A percentile compares a stretch with the other conserved stretches of the same genome.
phyloP scores from a whole-genome alignment of 1,140 invertebrate species.

The Drosophila quadrilineata region DNA sequence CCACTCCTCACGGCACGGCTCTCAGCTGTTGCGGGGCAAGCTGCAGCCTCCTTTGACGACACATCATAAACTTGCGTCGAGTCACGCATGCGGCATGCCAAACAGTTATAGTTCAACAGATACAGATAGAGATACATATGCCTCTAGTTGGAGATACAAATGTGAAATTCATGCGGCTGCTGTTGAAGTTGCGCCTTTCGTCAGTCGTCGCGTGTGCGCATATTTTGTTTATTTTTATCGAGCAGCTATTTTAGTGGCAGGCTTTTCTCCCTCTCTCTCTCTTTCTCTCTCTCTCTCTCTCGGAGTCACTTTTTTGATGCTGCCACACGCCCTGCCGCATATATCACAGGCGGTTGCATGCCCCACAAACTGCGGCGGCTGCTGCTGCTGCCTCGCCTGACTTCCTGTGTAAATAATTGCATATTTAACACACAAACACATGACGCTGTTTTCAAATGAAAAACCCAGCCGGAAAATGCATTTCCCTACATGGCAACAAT shows the following conservation, averaged over 20 bases:
- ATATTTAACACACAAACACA: slow-evolving; percentile 40
- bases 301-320: slow-evolving; percentile 35
- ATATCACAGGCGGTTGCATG: slow-evolving; percentile 13
- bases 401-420: slow-evolving; percentile 71
- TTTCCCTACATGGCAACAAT: too few species aligned
- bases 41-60: too few species aligned
- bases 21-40: too few species aligned
- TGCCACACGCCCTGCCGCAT: slow-evolving; percentile 39
- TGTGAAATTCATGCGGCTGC: background rate
- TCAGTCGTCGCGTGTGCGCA: slow-evolving; percentile 47
- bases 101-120: too few species aligned
- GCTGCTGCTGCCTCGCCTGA: slow-evolving; percentile 31
- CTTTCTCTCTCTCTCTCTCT: too few species aligned
- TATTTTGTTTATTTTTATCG: slow-evolving; percentile 67
- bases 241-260: slow-evolving; percentile 60
- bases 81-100: too few species aligned
- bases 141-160: too few species aligned
- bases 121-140: too few species aligned
- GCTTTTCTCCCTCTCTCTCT: slow-evolving; percentile 50
- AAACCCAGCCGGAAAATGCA: background rate
- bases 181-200: slow-evolving; percentile 42
- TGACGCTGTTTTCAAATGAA: too few species aligned
- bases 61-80: too few species aligned
- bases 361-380: slow-evolving; percentile 7
- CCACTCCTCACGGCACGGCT: too few species aligned